Conservation (phyloP, 1,140 invertebrate species). For the Phymorhynchus buccinoides region DNA sequence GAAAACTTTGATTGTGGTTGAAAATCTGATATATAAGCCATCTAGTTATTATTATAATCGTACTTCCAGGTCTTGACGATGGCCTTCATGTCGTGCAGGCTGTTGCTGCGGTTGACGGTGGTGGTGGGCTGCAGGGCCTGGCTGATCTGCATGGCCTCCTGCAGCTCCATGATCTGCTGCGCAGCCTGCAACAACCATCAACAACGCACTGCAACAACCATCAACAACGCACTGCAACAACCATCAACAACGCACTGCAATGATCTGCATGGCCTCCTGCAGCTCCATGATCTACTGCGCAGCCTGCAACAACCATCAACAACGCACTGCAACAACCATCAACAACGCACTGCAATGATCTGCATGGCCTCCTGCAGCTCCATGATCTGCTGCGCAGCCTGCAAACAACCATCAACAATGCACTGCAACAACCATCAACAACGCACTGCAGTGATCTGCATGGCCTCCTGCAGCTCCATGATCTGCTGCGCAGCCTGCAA, state of each 20-base stretch:
- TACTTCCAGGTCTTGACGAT: slow-evolving; percentile 98
- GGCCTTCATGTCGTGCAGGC: slow-evolving; percentile 95
- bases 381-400: slow-evolving; percentile 85
- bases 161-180: slow-evolving; percentile 92
- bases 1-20: no score
- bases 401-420: no score
- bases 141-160: slow-evolving; percentile 96
- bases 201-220: no score
- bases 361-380: slow-evolving; percentile 96
- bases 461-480: slow-evolving; percentile 97
- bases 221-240: no score
- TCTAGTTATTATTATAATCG: no score
- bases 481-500: slow-evolving; percentile 80
- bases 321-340: no score
- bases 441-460: no score
- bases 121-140: slow-evolving; percentile 84
- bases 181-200: slow-evolving; percentile 68
- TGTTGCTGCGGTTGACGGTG: slow-evolving; percentile 79
- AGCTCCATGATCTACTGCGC: slow-evolving; percentile 91
- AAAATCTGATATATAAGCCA: no score
- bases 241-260: no score
- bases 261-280: slow-evolving; percentile 94
- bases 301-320: slow-evolving; percentile 71
- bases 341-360: no score
- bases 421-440: no score